Evolutionary conservation across 2,113 vertebrate species (phyloP), one percentile per base, ranked within the genome.

Genomic region (Perccottus glenii): DNA sequence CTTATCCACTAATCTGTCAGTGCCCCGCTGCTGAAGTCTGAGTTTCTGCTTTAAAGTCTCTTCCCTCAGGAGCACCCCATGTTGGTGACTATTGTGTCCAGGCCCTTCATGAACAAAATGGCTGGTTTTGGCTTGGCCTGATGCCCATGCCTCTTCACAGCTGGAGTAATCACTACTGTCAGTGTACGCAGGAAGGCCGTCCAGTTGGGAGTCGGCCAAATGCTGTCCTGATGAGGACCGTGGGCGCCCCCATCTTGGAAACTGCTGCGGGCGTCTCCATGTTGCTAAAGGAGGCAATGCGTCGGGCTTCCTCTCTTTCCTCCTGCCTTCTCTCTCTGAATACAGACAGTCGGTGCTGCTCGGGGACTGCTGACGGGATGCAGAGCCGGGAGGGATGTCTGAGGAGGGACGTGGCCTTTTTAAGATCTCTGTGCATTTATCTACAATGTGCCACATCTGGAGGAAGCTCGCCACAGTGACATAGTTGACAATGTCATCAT

Each of bases 391-490:
- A 11, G 45, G 0, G 10, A 15, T 52, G 0, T 87, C 88, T 7
- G 42, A 50, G 0, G 78, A 16, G 43, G 82, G 60, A 38, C 85
- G 90, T 3, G 84, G 85, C 11, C 80, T 80, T 77, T 90, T 92
- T 1, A 94, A 82, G 78, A 93, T 91, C 81, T 94, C 93, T 0
- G 93, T 94, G 84, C 93, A 93, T 76, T 94, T 94, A 85, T 94
- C 93, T 57, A 94, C 93, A 0, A 94, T 93, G 82, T 94, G 93
- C 93, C 93, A 94, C 93, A 94, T 93, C 85, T 94, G 93, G 0
- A 94, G 90, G 68, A 94, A 93, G 61, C 93, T 94, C 75, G 92
- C 93, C 68, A 94, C 93, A 0, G 93, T 94, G 71, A 93, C 90
- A 19, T 93, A 94, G 89, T 92, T 93, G 50, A 94, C 90, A 0